Percentiles rank a stretch among this genome's conserved stretches.
Evolutionary conservation across 37 sponge, comb jelly and placozoan genomes (phyloP).

Genomic region (Cliona cf. orientalis): DNA sequence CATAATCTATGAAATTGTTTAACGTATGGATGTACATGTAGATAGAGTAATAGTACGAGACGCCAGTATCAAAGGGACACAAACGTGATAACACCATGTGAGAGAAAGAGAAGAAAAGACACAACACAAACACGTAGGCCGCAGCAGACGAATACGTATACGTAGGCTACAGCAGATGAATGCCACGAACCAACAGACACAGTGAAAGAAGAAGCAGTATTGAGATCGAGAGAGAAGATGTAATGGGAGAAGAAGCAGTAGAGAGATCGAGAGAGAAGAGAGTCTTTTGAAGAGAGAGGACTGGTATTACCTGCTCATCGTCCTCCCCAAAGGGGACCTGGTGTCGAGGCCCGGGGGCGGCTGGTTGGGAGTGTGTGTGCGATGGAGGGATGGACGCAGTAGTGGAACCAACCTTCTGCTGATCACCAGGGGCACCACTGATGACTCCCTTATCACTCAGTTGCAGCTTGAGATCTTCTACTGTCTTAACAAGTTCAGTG

Average conservation of each 20-base stretch:
- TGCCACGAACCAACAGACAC: not conserved
- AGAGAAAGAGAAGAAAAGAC: not conserved
- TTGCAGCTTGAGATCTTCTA: not conserved
- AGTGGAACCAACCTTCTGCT: constrained; percentile 17
- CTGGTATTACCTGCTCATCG: constrained; percentile 19
- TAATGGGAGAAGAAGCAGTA: not conserved
- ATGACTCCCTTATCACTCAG: not conserved
- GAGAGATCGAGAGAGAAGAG: not conserved
- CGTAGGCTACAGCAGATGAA: not conserved
- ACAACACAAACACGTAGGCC: not conserved
- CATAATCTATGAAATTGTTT: too few relatives aligned
- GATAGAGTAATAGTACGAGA: too few relatives aligned
- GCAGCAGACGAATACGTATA: not conserved
- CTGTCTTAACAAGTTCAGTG: not conserved
- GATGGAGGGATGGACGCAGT: not conserved
- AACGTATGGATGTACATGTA: too few relatives aligned
- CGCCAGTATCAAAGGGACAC: not conserved
- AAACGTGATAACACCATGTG: not conserved
- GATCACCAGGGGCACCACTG: not conserved
- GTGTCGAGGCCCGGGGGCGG: not conserved
- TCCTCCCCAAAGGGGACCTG: not conserved
- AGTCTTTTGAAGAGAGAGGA: not conserved
- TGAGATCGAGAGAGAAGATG: not conserved
- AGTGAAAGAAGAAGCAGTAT: not conserved
- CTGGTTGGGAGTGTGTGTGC: not conserved